Conservation (phyloP, 2,113 vertebrate species). For the Solea solea region DNA sequence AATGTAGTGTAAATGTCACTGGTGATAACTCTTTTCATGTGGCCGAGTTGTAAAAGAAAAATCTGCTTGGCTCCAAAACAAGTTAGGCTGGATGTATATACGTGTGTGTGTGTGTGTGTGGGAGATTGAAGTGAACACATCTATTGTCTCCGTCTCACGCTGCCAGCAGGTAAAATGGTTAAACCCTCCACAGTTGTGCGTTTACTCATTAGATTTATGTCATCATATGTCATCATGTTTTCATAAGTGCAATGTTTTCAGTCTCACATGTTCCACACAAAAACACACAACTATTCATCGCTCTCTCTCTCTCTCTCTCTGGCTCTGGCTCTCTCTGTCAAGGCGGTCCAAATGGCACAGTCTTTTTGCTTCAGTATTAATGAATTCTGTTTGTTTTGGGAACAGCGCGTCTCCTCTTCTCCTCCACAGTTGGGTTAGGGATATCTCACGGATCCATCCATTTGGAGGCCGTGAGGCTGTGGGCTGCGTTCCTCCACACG, state of each 20-base stretch:
- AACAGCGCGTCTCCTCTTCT: slow-evolving; percentile 39
- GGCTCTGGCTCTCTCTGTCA: slow-evolving; percentile 33
- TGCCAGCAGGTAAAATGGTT: background rate
- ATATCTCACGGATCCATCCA: slow-evolving; percentile 37
- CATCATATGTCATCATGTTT: slow-evolving; percentile 10
- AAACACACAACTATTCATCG: background rate
- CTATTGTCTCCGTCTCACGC: background rate
- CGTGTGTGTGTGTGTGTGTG: too few relatives aligned
- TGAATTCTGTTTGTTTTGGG: slow-evolving; percentile 66
- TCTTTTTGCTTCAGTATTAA: slow-evolving; percentile 59
- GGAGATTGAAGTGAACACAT: too few relatives aligned
- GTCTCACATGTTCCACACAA: background rate
- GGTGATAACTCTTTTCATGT: too few relatives aligned
- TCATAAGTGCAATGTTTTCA: slow-evolving; percentile 11
- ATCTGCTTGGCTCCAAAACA: too few relatives aligned
- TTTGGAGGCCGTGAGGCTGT: slow-evolving; percentile 32
- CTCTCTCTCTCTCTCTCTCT: slow-evolving; percentile 2
- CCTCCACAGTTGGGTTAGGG: slow-evolving; percentile 26
- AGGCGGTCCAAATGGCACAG: slow-evolving; percentile 45
- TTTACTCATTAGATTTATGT: background rate
- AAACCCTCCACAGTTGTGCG: background rate
- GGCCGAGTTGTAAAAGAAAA: too few relatives aligned
- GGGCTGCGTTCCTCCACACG: slow-evolving; percentile 29
- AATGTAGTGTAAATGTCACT: too few relatives aligned
- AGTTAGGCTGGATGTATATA: too few relatives aligned